These are phyloP conservation scores for Unio pictorum DNA, from an alignment of 2,888 invertebrate species.

Conservation along the genomic window DNA sequence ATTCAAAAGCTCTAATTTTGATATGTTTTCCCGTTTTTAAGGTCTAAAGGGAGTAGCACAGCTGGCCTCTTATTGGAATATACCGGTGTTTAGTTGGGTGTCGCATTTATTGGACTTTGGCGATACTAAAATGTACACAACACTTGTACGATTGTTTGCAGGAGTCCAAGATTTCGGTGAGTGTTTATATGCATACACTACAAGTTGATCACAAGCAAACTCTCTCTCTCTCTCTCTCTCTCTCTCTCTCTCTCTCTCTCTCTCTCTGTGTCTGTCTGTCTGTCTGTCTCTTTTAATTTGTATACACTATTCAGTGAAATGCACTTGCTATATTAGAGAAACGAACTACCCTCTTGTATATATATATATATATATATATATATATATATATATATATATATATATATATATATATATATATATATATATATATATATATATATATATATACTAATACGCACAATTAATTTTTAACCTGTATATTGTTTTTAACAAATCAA, in stretches of 20 bases:
- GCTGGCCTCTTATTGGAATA: constrained; percentile 60
- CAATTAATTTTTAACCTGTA: too few relatives aligned
- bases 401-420: too few relatives aligned
- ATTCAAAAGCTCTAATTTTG: too few relatives aligned
- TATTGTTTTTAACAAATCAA: too few relatives aligned
- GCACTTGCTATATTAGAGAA: too few relatives aligned
- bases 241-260: background rate
- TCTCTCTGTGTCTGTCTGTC: background rate
- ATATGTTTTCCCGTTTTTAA: constrained; percentile 19
- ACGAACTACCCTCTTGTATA: too few relatives aligned
- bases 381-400: too few relatives aligned
- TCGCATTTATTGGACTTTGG: constrained; percentile 54
- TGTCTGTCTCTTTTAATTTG: background rate
- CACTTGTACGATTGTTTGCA: constrained; percentile 56
- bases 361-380: too few relatives aligned
- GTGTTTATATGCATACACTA: background rate
- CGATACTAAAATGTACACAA: constrained; percentile 56
- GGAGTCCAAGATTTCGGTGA: constrained; percentile 5
- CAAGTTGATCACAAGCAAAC: background rate
- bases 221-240: constrained; percentile 10
- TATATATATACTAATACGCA: too few relatives aligned
- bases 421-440: too few relatives aligned
- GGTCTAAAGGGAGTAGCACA: constrained; percentile 59
- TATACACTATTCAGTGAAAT: too few relatives aligned
- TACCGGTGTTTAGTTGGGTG: constrained; percentile 65